Percentiles rank a stretch among this genome's conserved stretches.
phyloP scores from a whole-genome alignment of 2,797 vertebrate species.

The Erpetoichthys calabaricus region DNA sequence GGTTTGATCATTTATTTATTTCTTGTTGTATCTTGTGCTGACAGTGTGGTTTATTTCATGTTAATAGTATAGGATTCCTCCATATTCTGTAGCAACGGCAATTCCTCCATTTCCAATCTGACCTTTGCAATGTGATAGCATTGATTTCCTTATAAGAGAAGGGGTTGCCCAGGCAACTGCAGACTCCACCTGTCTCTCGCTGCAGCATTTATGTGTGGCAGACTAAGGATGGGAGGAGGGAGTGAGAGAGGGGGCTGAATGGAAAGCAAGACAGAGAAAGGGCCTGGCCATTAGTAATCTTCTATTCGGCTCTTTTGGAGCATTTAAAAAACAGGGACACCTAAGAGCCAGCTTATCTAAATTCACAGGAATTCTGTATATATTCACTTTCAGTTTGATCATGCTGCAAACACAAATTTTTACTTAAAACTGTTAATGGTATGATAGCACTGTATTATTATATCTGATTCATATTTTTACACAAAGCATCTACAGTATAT shows the following conservation, averaged over 20 bases:
- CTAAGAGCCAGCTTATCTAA: too few relatives aligned
- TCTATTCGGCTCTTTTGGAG: too few relatives aligned
- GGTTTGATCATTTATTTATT: neutral
- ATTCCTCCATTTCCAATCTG: conserved; percentile 34
- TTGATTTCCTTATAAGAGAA: conserved; percentile 46
- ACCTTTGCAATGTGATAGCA: conserved; percentile 63
- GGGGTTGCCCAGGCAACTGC: conserved; percentile 62
- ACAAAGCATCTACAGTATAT: too few relatives aligned
- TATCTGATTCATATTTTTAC: too few relatives aligned
- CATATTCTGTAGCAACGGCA: conserved; percentile 12
- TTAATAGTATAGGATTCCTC: conserved; percentile 28
- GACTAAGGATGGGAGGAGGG: conserved; percentile 6
- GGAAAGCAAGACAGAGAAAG: conserved; percentile 18
- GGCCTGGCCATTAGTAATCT: neutral
- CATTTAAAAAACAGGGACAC: too few relatives aligned
- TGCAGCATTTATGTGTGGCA: conserved; percentile 8
- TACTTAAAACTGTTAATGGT: too few relatives aligned
- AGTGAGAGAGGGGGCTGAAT: conserved; percentile 31
- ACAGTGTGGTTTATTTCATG: conserved; percentile 18
- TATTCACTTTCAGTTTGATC: too few relatives aligned
- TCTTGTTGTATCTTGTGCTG: neutral
- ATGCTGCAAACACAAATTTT: too few relatives aligned
- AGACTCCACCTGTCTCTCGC: conserved; percentile 74
- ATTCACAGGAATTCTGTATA: too few relatives aligned
- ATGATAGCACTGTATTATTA: too few relatives aligned